A percentile compares a stretch with the other conserved stretches of the same genome.
These are phyloP conservation scores for Phyto melanocephala DNA, from an alignment of 2,888 invertebrate species.

Conservation along the genomic window DNA sequence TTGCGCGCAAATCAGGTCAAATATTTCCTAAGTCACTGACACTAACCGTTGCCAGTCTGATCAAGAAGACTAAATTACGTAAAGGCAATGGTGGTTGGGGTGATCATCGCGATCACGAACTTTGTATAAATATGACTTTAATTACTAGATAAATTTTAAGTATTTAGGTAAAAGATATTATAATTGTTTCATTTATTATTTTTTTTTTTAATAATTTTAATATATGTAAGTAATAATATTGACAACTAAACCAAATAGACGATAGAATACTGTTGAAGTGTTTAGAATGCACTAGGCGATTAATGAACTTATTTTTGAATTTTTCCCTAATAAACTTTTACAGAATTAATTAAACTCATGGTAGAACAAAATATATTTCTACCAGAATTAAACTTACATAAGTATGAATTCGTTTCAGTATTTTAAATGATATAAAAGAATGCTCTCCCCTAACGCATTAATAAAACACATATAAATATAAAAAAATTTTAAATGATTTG, in stretches of 20 bases:
- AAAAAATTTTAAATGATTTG: too few species aligned
- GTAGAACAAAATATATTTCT: too few species aligned
- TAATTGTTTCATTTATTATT: slow-evolving; percentile 40
- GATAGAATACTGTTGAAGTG: background rate
- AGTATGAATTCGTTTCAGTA: too few species aligned
- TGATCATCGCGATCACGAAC: slow-evolving; percentile 89
- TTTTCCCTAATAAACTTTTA: too few species aligned
- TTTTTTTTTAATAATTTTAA: background rate
- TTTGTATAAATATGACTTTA: slow-evolving; percentile 87
- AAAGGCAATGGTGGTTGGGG: slow-evolving; percentile 99
- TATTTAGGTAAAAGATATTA: slow-evolving; percentile 8
- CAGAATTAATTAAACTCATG: too few species aligned
- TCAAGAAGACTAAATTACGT: slow-evolving; percentile 86
- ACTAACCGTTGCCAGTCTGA: slow-evolving; percentile 83
- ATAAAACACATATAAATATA: too few species aligned
- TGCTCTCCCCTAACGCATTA: too few species aligned
- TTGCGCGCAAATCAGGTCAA: slow-evolving; percentile 83
- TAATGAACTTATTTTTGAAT: too few species aligned
- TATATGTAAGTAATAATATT: too few species aligned
- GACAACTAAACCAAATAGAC: background rate
- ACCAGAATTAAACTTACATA: too few species aligned
- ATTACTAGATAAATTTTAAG: slow-evolving; percentile 70
- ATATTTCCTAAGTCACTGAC: slow-evolving; percentile 86
- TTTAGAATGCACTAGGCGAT: too few species aligned
- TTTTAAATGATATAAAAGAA: too few species aligned